Base-by-base conservation (phyloP, 2,888 invertebrate genomes). In the Pseudococcus longispinus region DNA sequence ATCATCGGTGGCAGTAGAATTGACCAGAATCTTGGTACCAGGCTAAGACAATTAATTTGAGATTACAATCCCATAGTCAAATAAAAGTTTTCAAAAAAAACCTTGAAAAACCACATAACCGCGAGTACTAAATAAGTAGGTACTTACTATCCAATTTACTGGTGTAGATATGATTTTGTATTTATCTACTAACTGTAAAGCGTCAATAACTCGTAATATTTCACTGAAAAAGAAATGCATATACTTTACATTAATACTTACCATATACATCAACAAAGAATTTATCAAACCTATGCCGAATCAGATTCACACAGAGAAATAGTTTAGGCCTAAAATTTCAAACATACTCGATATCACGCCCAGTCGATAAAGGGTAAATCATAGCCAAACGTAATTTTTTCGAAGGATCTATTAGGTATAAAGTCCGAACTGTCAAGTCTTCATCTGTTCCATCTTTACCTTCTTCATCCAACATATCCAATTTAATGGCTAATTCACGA, bases 301-400 rank as follows among this genome's bases (percentile, higher is more conserved):
- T n/a, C n/a, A n/a, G n/a, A n/a, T n/a, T n/a, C n/a, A n/a, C n/a
- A n/a, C n/a, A n/a, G n/a, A n/a, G n/a, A n/a, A n/a, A n/a, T n/a
- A n/a, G n/a, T n/a, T n/a, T n/a, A n/a, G n/a, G n/a, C n/a, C n/a
- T 37, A 37, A 0, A 37, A 37, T 4, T 8, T 37, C 9, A 9
- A 37, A 93, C 94, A 93, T 91, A 96, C 96, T 95, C 94, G 88
- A 96, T 96, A 91, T 96, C 96, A 88, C 97, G 92, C 70, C 97
- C 97, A 32, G 95, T 96, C 1, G 96, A 96, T 87, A 94, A 94
- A 29, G 97, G 97, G 90, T 97, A 97, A 88, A 94, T 93, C 93
- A 97, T 95, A 84, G 95, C 94, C 51, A 96, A 91, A 89, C 96
- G 94, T 86, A 97, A 91, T 89, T 93, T 94, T 90, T 95, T 95